Conservation (phyloP, 1,140 invertebrate genomes). For the Phortica variegata region DNA sequence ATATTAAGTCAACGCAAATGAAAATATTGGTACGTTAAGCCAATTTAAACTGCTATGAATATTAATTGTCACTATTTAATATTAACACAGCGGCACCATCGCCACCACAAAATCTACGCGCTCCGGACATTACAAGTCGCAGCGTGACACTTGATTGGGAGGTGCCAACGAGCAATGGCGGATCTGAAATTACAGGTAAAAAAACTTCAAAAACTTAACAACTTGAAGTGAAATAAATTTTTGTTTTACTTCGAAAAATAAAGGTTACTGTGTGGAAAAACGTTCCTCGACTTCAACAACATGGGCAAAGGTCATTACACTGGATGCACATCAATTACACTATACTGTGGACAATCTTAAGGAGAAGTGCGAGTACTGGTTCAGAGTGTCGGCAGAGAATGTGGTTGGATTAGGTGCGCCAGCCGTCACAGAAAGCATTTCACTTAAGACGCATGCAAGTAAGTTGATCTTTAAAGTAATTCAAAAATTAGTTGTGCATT, state of each 20-base stretch:
- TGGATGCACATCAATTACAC: conserved; percentile 74
- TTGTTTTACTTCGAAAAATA: conserved; percentile 1
- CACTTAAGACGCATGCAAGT: conserved; percentile 94
- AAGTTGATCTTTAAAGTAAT: conserved; percentile 60
- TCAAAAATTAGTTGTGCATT: no score
- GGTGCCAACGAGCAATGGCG: conserved; percentile 80
- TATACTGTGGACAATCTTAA: conserved; percentile 85
- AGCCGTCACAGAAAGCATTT: conserved; percentile 75
- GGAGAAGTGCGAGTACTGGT: conserved; percentile 85
- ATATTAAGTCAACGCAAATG: conserved; percentile 22
- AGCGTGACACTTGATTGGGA: conserved; percentile 86
- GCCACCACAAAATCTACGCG: conserved; percentile 73
- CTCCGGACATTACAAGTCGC: conserved; percentile 78
- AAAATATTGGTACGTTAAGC: conserved; percentile 27
- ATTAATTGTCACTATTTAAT: neutral
- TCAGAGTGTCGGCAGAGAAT: conserved; percentile 92
- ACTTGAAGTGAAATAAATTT: neutral
- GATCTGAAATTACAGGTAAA: conserved; percentile 78
- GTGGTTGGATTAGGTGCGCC: conserved; percentile 80
- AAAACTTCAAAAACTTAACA: neutral
- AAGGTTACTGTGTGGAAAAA: conserved; percentile 92
- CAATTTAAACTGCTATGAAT: no score
- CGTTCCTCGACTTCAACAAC: conserved; percentile 69
- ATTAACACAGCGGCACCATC: conserved; percentile 72
- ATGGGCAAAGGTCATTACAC: conserved; percentile 88